These are phyloP conservation scores for Benthochromis sp. DNA, from an alignment of 2,113 vertebrate genomes.

Conservation along the genomic window DNA sequence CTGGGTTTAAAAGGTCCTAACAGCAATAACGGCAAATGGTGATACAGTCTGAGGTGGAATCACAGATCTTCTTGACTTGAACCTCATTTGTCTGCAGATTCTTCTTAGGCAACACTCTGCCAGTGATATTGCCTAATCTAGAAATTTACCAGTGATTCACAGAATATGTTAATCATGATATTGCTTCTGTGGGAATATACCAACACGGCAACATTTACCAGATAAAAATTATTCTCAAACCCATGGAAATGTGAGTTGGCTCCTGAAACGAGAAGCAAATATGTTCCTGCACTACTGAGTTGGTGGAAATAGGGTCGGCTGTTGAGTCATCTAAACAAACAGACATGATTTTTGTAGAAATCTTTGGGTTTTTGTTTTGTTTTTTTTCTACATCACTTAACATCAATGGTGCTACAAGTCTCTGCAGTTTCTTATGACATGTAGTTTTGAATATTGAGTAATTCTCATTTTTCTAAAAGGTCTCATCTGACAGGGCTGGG, in stretches of 20 bases:
- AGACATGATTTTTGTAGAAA: background rate
- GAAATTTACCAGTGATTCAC: background rate
- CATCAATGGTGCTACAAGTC: background rate
- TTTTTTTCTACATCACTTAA: background rate
- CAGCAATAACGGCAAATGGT: too few species aligned
- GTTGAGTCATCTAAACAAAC: background rate
- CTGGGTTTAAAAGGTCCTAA: background rate
- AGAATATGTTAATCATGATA: background rate
- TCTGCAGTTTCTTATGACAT: background rate
- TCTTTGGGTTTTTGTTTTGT: accelerated
- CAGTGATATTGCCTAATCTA: background rate
- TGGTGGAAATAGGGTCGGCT: background rate
- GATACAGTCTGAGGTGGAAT: background rate
- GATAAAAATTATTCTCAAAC: background rate
- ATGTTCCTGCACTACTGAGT: background rate
- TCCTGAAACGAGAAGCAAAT: background rate
- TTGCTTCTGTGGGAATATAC: background rate
- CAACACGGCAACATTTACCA: background rate
- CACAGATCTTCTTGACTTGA: background rate
- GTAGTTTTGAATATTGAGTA: background rate
- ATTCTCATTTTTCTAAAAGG: background rate
- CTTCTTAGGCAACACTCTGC: background rate
- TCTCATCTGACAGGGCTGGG: background rate
- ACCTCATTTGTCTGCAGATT: background rate
- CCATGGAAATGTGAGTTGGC: accelerated